Conservation (phyloP, 2,888 invertebrate genomes). For the Tuta absoluta region DNA sequence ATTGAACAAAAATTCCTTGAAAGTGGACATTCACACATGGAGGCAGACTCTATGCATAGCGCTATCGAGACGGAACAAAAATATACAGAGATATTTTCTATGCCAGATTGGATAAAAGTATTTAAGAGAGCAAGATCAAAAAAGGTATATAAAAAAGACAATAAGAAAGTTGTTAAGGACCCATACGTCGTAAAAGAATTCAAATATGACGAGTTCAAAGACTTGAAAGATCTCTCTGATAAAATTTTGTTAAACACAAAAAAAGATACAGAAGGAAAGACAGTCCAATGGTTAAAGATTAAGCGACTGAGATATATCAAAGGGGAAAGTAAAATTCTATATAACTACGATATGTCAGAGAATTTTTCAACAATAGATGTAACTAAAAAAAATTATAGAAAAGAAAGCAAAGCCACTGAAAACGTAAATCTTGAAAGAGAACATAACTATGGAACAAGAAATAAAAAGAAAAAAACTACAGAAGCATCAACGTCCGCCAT, state of each 20-base stretch:
- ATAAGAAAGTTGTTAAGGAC: slow-evolving; percentile 14
- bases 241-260: background rate
- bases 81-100: no score
- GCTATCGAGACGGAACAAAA: slow-evolving; percentile 31
- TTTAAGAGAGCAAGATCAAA: background rate
- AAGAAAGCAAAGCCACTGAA: background rate
- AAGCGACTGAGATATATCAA: background rate
- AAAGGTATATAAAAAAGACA: background rate
- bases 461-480: background rate
- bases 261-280: background rate
- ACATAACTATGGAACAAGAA: background rate
- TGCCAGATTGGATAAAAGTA: slow-evolving; percentile 11
- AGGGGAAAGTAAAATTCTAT: background rate
- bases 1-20: no score
- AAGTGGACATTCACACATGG: slow-evolving; percentile 32
- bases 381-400: background rate
- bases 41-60: slow-evolving; percentile 32
- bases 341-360: background rate
- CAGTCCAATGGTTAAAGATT: background rate
- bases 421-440: background rate
- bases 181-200: slow-evolving; percentile 21
- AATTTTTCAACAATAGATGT: background rate
- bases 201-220: slow-evolving; percentile 7
- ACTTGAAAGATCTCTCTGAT: background rate
- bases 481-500: no score